Base-by-base conservation (phyloP, 2,888 invertebrate genomes). In the Synergus laeviventris region DNA sequence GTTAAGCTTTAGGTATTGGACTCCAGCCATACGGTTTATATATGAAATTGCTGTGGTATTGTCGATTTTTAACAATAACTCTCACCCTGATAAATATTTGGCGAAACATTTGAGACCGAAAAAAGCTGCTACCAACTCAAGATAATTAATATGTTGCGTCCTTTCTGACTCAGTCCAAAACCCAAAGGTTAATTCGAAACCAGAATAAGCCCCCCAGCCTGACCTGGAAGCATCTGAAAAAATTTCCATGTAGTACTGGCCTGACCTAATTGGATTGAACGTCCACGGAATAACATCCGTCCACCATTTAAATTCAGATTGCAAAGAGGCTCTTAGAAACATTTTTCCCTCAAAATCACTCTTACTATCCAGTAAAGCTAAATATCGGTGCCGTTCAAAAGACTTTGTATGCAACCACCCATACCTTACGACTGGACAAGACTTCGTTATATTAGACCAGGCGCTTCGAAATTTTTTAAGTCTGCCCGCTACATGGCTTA, bases 11-110 rank as follows among this genome's bases (percentile, higher is more conserved):
- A 21, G 45, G 16, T 12, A 45, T 54, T 64, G 42, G 2, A 61
- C 61, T 11, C 61, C 74, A 14, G 31, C 74, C 14, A 42, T 42
- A 11, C 60, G 42, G 42, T 78, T 74, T 8, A 75, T 66, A 18
- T 78, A 76, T 14, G 78, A 60, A 4, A 31, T 31, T 31, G 31
- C 31, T 31, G 31, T 73, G 0, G 76, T 66, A 62, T 78, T 78
- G 21, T 78, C 70, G 49, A 78, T 76, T 73, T 74, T 38, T 77
- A 31, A 77, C 5, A n/a, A n/a, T n/a, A n/a, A n/a, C n/a, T n/a
- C n/a, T n/a, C n/a, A n/a, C n/a, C n/a, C n/a, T n/a, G n/a, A n/a
- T n/a, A n/a, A n/a, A n/a, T n/a, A n/a, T n/a, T n/a, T n/a, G n/a
- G n/a, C n/a, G n/a, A n/a, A n/a, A n/a, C n/a, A n/a, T n/a, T n/a